Percentiles rank a stretch among this genome's conserved stretches.
Evolutionary conservation across 1,140 invertebrate genomes (phyloP).

Genomic region (Arctopsyche grandis): DNA sequence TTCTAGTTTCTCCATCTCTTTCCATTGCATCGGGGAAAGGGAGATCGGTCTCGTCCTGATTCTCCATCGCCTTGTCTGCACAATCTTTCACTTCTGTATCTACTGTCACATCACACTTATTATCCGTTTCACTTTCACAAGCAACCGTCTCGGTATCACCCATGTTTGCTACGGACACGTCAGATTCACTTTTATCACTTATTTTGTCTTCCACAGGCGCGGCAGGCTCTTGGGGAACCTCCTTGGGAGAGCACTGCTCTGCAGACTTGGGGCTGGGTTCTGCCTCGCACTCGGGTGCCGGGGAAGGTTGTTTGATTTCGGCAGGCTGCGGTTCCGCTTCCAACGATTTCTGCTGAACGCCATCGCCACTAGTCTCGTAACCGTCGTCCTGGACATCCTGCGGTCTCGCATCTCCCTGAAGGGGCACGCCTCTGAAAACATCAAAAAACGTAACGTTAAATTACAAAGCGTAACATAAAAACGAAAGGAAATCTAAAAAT

Average conservation of each 20-base stretch:
- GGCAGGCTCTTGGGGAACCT: neutral
- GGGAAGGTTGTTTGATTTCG: slow-evolving; percentile 55
- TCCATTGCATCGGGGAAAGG: slow-evolving; percentile 36
- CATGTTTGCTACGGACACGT: slow-evolving; percentile 37
- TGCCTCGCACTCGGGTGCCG: neutral
- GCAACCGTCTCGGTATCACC: slow-evolving; percentile 26
- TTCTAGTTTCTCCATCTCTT: slow-evolving; percentile 40
- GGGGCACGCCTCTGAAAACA: slow-evolving; percentile 55
- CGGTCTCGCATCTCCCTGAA: slow-evolving; percentile 63
- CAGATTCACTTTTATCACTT: slow-evolving; percentile 43
- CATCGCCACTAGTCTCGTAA: slow-evolving; percentile 80
- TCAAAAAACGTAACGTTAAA: slow-evolving; percentile 11
- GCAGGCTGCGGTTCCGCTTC: slow-evolving; percentile 54
- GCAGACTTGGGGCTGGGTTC: slow-evolving; percentile 16
- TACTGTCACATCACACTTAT: slow-evolving; percentile 32
- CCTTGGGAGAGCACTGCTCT: slow-evolving; percentile 5
- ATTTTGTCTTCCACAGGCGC: slow-evolving; percentile 15
- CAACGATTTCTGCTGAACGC: slow-evolving; percentile 61
- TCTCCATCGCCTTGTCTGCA: slow-evolving; percentile 30
- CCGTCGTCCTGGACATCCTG: slow-evolving; percentile 84
- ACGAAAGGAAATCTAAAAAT: neutral
- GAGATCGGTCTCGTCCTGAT: slow-evolving; percentile 42
- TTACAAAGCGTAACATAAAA: neutral
- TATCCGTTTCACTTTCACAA: slow-evolving; percentile 19
- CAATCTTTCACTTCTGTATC: slow-evolving; percentile 42